Percentiles rank a stretch among this genome's conserved stretches.
Conservation (phyloP, 2,888 invertebrate genomes). For the Synanthedon andrenaeformis region DNA sequence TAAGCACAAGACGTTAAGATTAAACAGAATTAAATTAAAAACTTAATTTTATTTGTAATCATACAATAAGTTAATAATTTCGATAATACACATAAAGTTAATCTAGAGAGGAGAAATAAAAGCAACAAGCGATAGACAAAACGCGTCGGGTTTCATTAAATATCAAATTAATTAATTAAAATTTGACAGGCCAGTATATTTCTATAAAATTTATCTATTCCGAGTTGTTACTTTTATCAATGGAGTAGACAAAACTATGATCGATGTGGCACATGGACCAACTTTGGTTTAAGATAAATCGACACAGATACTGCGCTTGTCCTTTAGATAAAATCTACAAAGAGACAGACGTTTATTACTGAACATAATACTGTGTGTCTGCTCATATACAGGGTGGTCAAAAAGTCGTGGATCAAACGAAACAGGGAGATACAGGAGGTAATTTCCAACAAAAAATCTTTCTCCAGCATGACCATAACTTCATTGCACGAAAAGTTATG, state of each 20-base stretch:
- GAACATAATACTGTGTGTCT: conserved; percentile 21
- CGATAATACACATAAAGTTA: too few species aligned
- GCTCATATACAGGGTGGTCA: too few species aligned
- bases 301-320: conserved; percentile 41
- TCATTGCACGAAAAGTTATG: too few species aligned
- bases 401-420: too few species aligned
- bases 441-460: too few species aligned
- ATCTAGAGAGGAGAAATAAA: too few species aligned
- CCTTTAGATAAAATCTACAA: conserved; percentile 35
- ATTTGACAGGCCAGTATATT: conserved; percentile 8
- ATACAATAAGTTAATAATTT: too few species aligned
- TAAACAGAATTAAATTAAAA: too few species aligned
- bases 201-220: conserved; percentile 21
- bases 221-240: conserved; percentile 14
- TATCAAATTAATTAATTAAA: conserved; percentile 14
- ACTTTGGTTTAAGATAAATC: conserved; percentile 43
- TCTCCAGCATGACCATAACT: too few species aligned
- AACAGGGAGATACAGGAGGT: too few species aligned
- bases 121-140: background rate
- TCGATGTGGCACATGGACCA: conserved; percentile 39
- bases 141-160: background rate
- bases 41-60: too few species aligned
- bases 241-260: conserved; percentile 56
- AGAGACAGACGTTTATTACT: conserved; percentile 40
- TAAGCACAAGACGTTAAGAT: too few species aligned